A percentile compares a stretch with the other conserved stretches of the same genome.
Conservation (phyloP, 2,797 vertebrate species). For the Platyrinchus mystaceus region DNA sequence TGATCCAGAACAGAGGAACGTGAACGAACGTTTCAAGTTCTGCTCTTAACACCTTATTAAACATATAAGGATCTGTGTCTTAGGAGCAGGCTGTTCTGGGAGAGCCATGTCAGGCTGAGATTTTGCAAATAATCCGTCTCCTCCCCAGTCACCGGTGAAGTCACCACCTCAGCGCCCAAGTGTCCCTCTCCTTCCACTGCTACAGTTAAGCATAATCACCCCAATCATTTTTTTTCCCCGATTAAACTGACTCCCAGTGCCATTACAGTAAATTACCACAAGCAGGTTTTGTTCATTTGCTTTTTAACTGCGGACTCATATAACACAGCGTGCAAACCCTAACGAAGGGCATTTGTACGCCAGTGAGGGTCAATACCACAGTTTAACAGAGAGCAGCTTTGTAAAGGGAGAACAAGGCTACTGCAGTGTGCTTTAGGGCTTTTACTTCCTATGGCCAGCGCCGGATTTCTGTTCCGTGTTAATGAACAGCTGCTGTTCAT, state of each 20-base stretch:
- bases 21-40: background rate
- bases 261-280: background rate
- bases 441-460: conserved; percentile 9
- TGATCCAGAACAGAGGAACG: background rate
- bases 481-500: conserved; percentile 48
- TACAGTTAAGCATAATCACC: background rate
- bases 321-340: background rate
- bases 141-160: background rate
- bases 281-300: background rate
- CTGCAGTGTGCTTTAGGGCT: conserved; percentile 29
- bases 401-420: conserved; percentile 48
- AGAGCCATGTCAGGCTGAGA: background rate
- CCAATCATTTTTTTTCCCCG: background rate
- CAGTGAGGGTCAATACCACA: background rate
- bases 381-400: conserved; percentile 52
- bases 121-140: conserved; percentile 13
- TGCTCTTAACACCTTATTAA: conserved; percentile 41
- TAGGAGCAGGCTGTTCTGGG: background rate
- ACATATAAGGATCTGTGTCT: background rate
- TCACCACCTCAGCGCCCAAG: background rate
- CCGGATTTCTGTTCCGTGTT: background rate
- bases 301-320: background rate
- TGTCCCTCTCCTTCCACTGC: background rate
- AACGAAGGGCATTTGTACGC: conserved; percentile 13
- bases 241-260: background rate